A percentile compares a stretch with the other conserved stretches of the same genome.
Evolutionary conservation across 2,113 vertebrate genomes (phyloP).

Genomic region (Aspidoscelis tigris): DNA sequence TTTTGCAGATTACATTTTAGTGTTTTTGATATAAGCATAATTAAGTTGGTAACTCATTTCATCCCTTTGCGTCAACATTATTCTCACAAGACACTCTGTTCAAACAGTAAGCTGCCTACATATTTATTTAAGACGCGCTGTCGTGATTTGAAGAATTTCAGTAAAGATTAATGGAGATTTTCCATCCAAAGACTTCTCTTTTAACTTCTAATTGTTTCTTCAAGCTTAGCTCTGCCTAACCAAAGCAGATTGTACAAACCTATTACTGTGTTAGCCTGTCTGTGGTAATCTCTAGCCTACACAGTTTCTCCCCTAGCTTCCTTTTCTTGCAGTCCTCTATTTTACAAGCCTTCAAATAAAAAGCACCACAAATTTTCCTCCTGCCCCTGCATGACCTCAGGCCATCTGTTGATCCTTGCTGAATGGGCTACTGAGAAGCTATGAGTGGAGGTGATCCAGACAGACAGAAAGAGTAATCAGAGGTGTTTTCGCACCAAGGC

Average conservation of each 20-base stretch:
- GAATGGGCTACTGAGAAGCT: no score
- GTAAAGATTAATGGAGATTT: not conserved
- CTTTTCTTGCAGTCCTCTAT: not conserved
- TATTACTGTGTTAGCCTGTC: not conserved
- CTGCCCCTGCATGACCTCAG: no score
- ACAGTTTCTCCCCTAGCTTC: not conserved
- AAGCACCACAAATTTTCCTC: no score
- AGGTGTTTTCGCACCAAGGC: no score
- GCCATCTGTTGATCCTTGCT: no score
- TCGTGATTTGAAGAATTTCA: not conserved
- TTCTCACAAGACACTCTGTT: not conserved
- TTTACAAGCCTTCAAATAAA: no score
- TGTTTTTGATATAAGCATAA: not conserved
- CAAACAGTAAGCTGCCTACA: not conserved
- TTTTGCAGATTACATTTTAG: conserved; percentile 3
- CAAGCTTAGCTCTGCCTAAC: not conserved
- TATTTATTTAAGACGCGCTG: conserved; percentile 1
- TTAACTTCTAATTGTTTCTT: not conserved
- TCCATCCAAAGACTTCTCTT: not conserved
- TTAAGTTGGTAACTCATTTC: not conserved
- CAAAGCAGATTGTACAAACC: not conserved
- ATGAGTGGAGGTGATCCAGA: no score
- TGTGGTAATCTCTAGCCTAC: not conserved
- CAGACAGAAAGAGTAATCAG: no score
- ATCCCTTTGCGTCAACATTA: conserved; percentile 1